phyloP scores from a whole-genome alignment of 2,113 vertebrate genomes.

The Mirounga angustirostris region DNA sequence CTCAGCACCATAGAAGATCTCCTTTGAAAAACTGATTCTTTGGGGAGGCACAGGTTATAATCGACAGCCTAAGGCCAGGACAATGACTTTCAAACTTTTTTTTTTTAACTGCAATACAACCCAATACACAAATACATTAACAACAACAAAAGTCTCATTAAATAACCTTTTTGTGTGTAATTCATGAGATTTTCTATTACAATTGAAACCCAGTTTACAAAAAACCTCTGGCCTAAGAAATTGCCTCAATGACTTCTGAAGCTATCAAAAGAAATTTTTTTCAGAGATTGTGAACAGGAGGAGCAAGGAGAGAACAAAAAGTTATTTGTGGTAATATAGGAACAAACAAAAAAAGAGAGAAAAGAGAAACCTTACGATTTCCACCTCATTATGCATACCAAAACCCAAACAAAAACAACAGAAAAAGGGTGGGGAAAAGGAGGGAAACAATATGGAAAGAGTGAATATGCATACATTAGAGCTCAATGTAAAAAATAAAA shows the following conservation, averaged over 20 bases:
- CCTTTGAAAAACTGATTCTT: background rate
- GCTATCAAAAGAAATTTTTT: background rate
- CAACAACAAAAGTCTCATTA: background rate
- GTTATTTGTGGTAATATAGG: background rate
- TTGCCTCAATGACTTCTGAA: background rate
- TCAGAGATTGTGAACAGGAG: background rate
- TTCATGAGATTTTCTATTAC: slow-evolving; percentile 3
- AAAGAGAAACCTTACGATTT: background rate
- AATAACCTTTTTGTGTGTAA: background rate
- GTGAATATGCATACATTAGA: background rate
- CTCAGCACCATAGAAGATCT: background rate
- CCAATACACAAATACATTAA: background rate
- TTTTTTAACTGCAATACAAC: background rate
- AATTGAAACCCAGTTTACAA: background rate
- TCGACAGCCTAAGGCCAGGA: background rate
- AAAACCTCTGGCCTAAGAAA: background rate
- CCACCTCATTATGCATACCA: background rate
- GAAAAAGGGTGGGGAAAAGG: background rate
- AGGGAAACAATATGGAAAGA: background rate
- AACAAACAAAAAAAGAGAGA: background rate
- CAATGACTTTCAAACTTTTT: background rate
- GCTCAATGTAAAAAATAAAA: background rate
- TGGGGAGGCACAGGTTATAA: background rate
- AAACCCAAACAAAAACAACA: background rate
- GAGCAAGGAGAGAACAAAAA: background rate